Conservation (phyloP, 2,797 vertebrate species). For the Steatocranus sp. region DNA sequence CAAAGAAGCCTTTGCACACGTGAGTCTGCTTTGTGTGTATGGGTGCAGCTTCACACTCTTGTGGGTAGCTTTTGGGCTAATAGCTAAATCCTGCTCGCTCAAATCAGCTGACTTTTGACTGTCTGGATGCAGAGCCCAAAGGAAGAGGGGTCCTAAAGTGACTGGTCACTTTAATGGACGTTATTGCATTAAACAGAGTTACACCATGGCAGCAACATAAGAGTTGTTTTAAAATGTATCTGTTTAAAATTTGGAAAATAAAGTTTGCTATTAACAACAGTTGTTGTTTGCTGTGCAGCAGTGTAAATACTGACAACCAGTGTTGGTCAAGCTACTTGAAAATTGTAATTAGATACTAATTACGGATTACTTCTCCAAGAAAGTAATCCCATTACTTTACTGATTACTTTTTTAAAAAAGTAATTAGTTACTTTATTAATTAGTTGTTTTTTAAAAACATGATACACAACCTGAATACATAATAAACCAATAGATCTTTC, state of each 20-base stretch:
- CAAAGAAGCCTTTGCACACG: neutral
- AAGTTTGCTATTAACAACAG: neutral
- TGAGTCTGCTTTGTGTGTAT: neutral
- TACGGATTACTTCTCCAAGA: too few relatives aligned
- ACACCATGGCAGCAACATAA: neutral
- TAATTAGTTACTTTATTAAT: neutral
- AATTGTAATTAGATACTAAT: neutral
- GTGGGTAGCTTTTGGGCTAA: neutral
- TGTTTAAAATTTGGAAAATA: neutral
- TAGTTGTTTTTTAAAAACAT: neutral
- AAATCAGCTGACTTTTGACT: neutral
- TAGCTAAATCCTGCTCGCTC: neutral
- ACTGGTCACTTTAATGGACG: neutral
- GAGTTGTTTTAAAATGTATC: neutral
- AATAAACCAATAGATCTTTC: rapidly evolving
- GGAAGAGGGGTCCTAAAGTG: neutral
- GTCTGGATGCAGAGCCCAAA: neutral
- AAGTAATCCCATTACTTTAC: too few relatives aligned
- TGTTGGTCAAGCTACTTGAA: neutral
- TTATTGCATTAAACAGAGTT: neutral
- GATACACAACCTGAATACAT: neutral
- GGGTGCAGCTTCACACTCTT: neutral
- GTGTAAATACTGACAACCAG: neutral
- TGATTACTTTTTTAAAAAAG: too few relatives aligned
- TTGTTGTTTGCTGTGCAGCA: neutral